Conservation (phyloP, 2,797 vertebrate genomes). For the Linurgus olivaceus region DNA sequence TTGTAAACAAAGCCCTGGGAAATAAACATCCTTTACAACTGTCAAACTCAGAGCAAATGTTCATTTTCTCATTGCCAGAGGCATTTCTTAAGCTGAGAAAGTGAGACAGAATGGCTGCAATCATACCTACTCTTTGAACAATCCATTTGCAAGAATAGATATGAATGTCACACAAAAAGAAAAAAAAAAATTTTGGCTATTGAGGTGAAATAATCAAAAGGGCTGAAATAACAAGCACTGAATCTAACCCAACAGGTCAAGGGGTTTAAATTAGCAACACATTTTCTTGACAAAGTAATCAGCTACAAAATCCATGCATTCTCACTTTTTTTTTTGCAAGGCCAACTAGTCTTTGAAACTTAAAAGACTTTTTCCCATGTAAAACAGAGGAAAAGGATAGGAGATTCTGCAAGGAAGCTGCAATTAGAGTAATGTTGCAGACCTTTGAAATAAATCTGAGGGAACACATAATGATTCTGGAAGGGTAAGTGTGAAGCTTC, state of each 20-base stretch:
- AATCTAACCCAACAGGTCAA: not conserved
- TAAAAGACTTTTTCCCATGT: not conserved
- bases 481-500: not conserved
- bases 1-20: not conserved
- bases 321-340: not conserved
- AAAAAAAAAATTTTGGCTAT: not conserved
- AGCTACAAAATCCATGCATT: not conserved
- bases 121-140: not conserved
- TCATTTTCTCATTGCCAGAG: constrained; percentile 41
- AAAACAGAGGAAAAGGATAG: not conserved
- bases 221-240: not conserved
- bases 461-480: not conserved
- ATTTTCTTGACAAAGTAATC: not conserved
- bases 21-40: constrained; percentile 8
- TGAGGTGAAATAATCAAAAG: constrained; percentile 13
- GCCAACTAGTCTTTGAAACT: not conserved
- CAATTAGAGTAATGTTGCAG: not conserved
- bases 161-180: not conserved
- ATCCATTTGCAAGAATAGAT: constrained; percentile 34
- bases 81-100: not conserved
- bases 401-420: not conserved
- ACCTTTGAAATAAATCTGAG: not conserved
- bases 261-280: not conserved
- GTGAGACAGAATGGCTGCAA: not conserved
- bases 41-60: not conserved